Percentiles rank a stretch among this genome's conserved stretches.
These are phyloP conservation scores for Pygmarrhopalites habei DNA, from an alignment of 1,140 invertebrate genomes.

Conservation along the genomic window DNA sequence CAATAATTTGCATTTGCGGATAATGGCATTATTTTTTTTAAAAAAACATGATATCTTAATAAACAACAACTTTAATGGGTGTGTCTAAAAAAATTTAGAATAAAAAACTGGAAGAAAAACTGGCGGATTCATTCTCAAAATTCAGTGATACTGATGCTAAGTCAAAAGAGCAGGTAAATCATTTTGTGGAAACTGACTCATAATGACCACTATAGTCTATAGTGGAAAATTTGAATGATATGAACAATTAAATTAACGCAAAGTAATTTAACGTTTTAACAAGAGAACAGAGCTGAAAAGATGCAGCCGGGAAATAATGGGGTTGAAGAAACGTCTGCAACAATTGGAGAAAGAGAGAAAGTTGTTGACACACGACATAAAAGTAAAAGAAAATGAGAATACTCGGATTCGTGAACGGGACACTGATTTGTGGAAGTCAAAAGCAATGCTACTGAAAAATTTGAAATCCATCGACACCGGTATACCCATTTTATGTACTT, in stretches of 20 bases:
- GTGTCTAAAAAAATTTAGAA: not conserved
- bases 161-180: not conserved
- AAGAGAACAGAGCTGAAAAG: conserved; percentile 9
- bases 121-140: not conserved
- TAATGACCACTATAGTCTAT: too few species aligned
- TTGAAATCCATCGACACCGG: conserved; percentile 19
- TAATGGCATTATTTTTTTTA: too few species aligned
- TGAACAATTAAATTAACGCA: too few species aligned
- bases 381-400: conserved; percentile 23
- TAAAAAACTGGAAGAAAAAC: conserved; percentile 10
- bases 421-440: not conserved
- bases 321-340: conserved; percentile 14
- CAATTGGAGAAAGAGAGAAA: conserved; percentile 24
- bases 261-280: too few species aligned
- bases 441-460: conserved; percentile 19
- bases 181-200: too few species aligned
- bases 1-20: too few species aligned
- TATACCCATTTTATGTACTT: too few species aligned
- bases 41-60: too few species aligned
- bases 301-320: conserved; percentile 19
- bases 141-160: not conserved
- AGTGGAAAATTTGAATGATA: too few species aligned
- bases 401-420: not conserved
- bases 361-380: conserved; percentile 14
- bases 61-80: too few species aligned